Conservation (phyloP, 2,113 vertebrate genomes). For the Podarcis raffonei region DNA sequence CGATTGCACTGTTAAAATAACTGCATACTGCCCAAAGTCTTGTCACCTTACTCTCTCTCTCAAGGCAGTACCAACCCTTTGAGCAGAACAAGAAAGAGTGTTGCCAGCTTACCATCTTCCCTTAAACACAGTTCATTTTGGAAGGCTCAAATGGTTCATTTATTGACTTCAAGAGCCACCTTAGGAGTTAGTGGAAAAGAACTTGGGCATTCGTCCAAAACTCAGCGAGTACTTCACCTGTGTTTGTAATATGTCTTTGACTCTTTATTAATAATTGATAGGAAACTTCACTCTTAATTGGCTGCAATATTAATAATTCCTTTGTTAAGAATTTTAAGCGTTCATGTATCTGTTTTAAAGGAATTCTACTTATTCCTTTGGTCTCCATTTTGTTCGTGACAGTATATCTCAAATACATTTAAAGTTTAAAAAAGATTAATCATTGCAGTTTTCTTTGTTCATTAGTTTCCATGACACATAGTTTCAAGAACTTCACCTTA, state of each 20-base stretch:
- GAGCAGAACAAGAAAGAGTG: neutral
- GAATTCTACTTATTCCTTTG: slow-evolving; percentile 9
- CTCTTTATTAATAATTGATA: slow-evolving; percentile 21
- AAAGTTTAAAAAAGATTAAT: neutral
- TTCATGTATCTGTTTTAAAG: slow-evolving; percentile 11
- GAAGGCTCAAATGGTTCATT: neutral
- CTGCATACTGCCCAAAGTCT: neutral
- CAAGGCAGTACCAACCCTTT: neutral
- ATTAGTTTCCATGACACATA: neutral
- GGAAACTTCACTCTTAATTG: slow-evolving; percentile 27
- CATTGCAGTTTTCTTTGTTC: slow-evolving; percentile 1
- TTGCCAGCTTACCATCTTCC: neutral
- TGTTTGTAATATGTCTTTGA: slow-evolving; percentile 21
- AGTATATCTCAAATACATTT: neutral
- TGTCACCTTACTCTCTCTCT: neutral
- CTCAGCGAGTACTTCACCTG: neutral
- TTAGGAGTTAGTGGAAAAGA: neutral
- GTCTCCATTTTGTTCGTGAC: slow-evolving; percentile 6
- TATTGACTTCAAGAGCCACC: neutral
- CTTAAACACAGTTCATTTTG: neutral
- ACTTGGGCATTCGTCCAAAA: slow-evolving; percentile 4
- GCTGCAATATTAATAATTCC: slow-evolving; percentile 29
- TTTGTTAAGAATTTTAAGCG: slow-evolving; percentile 21
- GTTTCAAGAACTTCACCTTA: neutral
- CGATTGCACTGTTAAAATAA: neutral